Evolutionary conservation across 2,797 vertebrate species (phyloP).

Genomic region (Furcifer pardalis): DNA sequence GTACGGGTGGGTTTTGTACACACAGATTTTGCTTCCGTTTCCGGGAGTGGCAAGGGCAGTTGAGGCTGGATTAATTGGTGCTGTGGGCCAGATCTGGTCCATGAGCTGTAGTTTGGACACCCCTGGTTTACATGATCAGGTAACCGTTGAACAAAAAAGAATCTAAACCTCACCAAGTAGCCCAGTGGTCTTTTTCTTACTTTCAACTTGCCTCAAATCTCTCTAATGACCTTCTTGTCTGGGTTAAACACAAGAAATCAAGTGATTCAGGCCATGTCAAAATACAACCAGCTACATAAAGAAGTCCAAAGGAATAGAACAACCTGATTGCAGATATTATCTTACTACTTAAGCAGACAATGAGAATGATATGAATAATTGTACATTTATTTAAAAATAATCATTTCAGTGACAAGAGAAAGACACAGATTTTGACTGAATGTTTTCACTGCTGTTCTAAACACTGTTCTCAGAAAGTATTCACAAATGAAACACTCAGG

Average conservation of each 20-base stretch:
- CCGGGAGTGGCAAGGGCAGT: no score
- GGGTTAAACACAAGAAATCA: neutral
- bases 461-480: neutral
- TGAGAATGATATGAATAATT: neutral
- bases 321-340: neutral
- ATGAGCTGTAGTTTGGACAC: no score
- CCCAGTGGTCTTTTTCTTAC: neutral
- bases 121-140: neutral
- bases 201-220: neutral
- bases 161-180: neutral
- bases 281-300: neutral
- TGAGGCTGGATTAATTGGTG: no score
- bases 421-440: neutral
- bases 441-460: neutral
- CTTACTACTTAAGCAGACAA: neutral
- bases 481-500: neutral
- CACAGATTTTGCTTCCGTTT: no score
- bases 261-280: neutral
- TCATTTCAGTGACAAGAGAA: neutral
- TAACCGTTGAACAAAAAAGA: neutral
- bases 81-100: no score
- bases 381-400: neutral
- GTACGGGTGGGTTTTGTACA: no score
- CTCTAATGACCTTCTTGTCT: neutral
- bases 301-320: neutral